A percentile compares a stretch with the other conserved stretches of the same genome.
phyloP scores from a whole-genome alignment of 2,797 vertebrate genomes.

The Cottoperca gobio region DNA sequence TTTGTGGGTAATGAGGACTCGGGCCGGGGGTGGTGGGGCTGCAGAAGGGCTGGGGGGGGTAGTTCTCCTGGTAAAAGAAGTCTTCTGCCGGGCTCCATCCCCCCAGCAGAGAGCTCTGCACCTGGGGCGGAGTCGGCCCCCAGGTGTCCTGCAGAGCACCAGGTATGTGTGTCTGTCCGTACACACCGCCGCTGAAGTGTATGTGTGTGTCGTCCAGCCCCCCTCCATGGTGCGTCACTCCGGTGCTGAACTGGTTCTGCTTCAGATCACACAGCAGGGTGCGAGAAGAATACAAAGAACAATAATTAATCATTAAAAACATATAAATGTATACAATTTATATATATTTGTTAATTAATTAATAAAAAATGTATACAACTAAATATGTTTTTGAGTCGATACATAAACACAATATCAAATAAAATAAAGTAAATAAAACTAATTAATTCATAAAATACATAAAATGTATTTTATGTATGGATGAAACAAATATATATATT shows the following conservation, averaged over 20 bases:
- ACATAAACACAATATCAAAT: no score
- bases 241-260: constrained; percentile 38
- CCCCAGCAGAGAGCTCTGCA: constrained; percentile 30
- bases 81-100: constrained; percentile 44
- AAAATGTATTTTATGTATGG: no score
- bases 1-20: constrained; percentile 67
- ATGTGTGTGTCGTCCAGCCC: constrained; percentile 10
- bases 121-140: constrained; percentile 29
- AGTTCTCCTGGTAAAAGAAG: constrained; percentile 35
- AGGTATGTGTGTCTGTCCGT: not conserved
- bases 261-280: constrained; percentile 3
- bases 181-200: not conserved
- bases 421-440: no score
- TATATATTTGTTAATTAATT: no score
- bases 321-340: no score
- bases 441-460: no score
- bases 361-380: no score
- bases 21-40: constrained; percentile 63
- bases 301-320: no score
- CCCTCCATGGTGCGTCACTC: constrained; percentile 2
- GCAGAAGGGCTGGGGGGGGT: constrained; percentile 44
- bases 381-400: no score
- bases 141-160: constrained; percentile 23
- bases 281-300: no score
- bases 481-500: no score